phyloP scores from a whole-genome alignment of 2,797 vertebrate species.

The Helostoma temminkii region DNA sequence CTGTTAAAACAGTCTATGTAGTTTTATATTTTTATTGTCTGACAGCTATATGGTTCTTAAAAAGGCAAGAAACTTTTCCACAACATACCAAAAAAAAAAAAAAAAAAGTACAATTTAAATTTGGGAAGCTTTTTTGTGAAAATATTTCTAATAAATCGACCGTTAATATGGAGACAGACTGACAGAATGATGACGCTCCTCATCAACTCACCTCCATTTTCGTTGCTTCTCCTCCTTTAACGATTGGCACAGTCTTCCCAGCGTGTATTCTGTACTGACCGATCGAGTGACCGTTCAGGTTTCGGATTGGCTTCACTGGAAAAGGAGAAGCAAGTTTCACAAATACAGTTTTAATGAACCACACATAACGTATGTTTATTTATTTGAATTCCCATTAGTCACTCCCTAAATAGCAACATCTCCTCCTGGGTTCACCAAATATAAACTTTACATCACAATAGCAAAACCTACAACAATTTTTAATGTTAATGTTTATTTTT shows the following conservation, averaged over 20 bases:
- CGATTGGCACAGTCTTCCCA: constrained; percentile 98
- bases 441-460: too few relatives aligned
- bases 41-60: not conserved
- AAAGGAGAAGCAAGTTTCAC: not conserved
- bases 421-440: too few relatives aligned
- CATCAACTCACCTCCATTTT: constrained; percentile 91
- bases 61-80: not conserved
- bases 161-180: too few relatives aligned
- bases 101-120: too few relatives aligned
- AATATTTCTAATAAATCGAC: too few relatives aligned
- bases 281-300: constrained; percentile 98
- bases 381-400: too few relatives aligned
- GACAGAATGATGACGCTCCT: not conserved
- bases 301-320: constrained; percentile 97
- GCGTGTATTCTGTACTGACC: constrained; percentile 99
- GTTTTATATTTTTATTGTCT: not conserved
- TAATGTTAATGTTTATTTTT: too few relatives aligned
- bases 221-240: constrained; percentile 98
- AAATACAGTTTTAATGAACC: too few relatives aligned
- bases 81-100: too few relatives aligned
- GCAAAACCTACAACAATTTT: too few relatives aligned
- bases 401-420: too few relatives aligned
- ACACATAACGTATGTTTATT: too few relatives aligned
- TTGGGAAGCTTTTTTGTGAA: not conserved
- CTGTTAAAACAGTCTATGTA: not conserved